A percentile compares a stretch with the other conserved stretches of the same genome.
Conservation (phyloP, 1,140 invertebrate genomes). For the Drosophila nigrodunni region DNA sequence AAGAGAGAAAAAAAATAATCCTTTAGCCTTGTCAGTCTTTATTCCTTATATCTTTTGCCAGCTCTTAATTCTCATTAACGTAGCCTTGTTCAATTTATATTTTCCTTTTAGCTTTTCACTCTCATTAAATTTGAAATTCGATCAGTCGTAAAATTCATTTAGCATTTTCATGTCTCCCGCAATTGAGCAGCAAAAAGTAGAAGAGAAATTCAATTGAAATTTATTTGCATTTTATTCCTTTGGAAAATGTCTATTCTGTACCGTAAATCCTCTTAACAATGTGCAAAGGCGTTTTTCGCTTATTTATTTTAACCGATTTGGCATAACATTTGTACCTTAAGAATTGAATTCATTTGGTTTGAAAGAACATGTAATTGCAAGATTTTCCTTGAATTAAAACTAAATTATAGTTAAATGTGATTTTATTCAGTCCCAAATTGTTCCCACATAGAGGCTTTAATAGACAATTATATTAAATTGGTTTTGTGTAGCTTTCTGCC, state of each 20-base stretch:
- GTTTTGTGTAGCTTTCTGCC: too few species aligned
- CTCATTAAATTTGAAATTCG: slow-evolving; percentile 61
- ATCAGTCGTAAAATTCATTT: slow-evolving; percentile 72
- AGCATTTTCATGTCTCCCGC: slow-evolving; percentile 38
- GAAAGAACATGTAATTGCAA: too few species aligned
- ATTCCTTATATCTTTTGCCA: slow-evolving; percentile 14
- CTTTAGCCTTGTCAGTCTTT: slow-evolving; percentile 45
- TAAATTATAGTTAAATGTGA: too few species aligned
- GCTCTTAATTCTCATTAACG: slow-evolving; percentile 46
- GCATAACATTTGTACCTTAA: not conserved
- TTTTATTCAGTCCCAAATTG: too few species aligned
- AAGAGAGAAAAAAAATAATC: slow-evolving; percentile 44
- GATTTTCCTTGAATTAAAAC: too few species aligned
- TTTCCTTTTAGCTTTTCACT: slow-evolving; percentile 24
- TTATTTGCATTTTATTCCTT: slow-evolving; percentile 18
- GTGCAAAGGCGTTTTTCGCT: not conserved
- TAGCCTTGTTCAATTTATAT: not conserved
- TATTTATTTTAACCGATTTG: slow-evolving; percentile 6
- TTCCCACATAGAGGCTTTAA: too few species aligned
- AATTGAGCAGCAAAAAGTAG: slow-evolving; percentile 31
- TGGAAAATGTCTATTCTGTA: not conserved
- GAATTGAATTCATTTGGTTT: too few species aligned
- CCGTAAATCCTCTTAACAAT: slow-evolving; percentile 2
- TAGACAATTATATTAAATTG: too few species aligned
- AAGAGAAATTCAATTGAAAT: slow-evolving; percentile 17